phyloP scores from a whole-genome alignment of 2,113 vertebrate genomes.

The Takifugu bimaculatus region DNA sequence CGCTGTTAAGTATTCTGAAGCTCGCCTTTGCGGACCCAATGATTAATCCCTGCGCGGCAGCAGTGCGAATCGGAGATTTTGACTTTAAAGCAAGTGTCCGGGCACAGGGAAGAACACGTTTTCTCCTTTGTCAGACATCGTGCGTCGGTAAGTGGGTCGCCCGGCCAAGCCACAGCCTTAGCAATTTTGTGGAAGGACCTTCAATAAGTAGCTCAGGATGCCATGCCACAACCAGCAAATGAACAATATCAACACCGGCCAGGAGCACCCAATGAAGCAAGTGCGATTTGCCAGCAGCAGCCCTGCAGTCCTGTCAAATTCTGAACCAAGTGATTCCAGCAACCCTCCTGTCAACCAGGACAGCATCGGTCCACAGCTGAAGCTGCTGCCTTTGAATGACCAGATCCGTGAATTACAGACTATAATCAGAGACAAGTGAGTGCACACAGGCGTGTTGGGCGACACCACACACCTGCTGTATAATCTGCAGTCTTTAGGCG shows the following conservation, averaged over 20 bases:
- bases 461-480: no score
- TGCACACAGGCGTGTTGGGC: background rate
- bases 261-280: conserved; percentile 71
- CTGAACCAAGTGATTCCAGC: conserved; percentile 42
- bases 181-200: background rate
- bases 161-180: conserved; percentile 6
- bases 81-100: conserved; percentile 4
- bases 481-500: no score
- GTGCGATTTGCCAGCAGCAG: conserved; percentile 72
- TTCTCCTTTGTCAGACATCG: conserved; percentile 30
- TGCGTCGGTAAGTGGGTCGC: conserved; percentile 1
- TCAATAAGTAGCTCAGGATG: conserved; percentile 60
- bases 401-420: conserved; percentile 91
- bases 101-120: conserved; percentile 52
- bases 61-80: background rate
- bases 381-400: conserved; percentile 89
- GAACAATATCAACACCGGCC: conserved; percentile 63
- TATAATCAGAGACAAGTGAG: conserved; percentile 91
- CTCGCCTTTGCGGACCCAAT: background rate
- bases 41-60: rapidly evolving
- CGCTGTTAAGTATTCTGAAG: background rate
- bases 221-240: conserved; percentile 80
- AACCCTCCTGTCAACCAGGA: conserved; percentile 35
- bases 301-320: conserved; percentile 38
- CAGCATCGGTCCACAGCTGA: conserved; percentile 78